These are phyloP conservation scores for Gadus chalcogrammus DNA, from an alignment of 2,113 vertebrate species.

Conservation along the genomic window DNA sequence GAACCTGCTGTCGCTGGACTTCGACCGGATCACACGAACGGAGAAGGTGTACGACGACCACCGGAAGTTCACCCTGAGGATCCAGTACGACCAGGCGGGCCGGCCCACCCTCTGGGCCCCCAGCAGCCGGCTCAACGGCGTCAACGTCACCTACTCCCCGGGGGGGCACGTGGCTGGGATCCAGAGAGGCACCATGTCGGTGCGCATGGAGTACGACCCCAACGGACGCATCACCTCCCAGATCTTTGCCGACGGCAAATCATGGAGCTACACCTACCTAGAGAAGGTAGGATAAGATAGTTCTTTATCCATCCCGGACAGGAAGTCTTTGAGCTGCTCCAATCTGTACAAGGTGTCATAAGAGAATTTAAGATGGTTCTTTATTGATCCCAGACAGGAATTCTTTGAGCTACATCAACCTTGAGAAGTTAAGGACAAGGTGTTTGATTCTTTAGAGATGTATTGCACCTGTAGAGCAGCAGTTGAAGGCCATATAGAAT, in stretches of 20 bases:
- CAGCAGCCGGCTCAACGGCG: constrained; percentile 91
- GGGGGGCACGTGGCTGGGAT: constrained; percentile 91
- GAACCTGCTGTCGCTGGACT: constrained; percentile 93
- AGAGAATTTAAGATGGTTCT: no score
- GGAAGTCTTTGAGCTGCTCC: no score
- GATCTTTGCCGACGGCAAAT: constrained; percentile 96
- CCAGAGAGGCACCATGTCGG: constrained; percentile 96
- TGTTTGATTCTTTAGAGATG: constrained; percentile 9
- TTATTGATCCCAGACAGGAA: no score
- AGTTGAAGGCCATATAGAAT: no score
- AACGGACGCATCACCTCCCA: constrained; percentile 88
- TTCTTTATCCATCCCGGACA: no score
- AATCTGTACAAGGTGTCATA: no score
- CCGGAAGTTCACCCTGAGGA: constrained; percentile 93
- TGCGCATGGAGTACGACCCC: constrained; percentile 95
- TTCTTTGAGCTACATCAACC: no score
- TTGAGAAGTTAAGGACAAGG: constrained; percentile 50
- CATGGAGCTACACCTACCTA: constrained; percentile 96
- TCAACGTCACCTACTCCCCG: constrained; percentile 92
- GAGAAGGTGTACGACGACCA: constrained; percentile 99
- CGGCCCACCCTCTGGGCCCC: constrained; percentile 96
- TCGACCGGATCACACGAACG: constrained; percentile 95
- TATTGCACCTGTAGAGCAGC: neutral
- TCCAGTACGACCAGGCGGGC: constrained; percentile 91
- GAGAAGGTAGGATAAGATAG: constrained; percentile 75